phyloP scores from a whole-genome alignment of 2,113 vertebrate genomes.

The Corythoichthys haematopterus region DNA sequence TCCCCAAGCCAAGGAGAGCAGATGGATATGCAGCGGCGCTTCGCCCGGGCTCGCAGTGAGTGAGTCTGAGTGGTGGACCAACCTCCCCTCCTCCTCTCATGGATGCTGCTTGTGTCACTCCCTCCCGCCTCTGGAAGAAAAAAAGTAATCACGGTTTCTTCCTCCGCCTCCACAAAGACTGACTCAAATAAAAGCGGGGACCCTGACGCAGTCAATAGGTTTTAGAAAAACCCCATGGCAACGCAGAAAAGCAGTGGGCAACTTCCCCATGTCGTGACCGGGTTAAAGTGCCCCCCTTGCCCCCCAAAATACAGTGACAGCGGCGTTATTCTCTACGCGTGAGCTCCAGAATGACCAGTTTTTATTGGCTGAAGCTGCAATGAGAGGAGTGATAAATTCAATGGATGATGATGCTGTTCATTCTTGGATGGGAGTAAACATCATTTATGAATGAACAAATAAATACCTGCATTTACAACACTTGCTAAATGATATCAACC shows the following conservation, averaged over 20 bases:
- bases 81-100: conserved; percentile 22
- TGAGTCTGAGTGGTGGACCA: conserved; percentile 32
- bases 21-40: conserved; percentile 3
- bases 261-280: conserved; percentile 70
- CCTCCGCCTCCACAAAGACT: conserved; percentile 61
- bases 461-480: neutral
- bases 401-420: conserved; percentile 26
- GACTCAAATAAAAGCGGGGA: conserved; percentile 63
- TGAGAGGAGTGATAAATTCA: conserved; percentile 5
- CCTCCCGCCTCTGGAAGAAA: conserved; percentile 25
- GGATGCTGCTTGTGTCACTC: conserved; percentile 47
- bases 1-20: neutral
- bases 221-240: conserved; percentile 67
- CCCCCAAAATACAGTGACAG: conserved; percentile 15
- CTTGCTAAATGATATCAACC: neutral
- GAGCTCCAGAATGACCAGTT: conserved; percentile 40
- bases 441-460: neutral
- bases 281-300: conserved; percentile 52
- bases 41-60: conserved; percentile 24
- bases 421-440: conserved; percentile 11
- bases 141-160: conserved; percentile 61
- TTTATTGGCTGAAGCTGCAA: conserved; percentile 16
- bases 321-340: conserved; percentile 23
- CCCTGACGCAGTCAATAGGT: conserved; percentile 68
- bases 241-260: conserved; percentile 61